phyloP scores from a whole-genome alignment of 2,797 vertebrate species.

The Notamacropus eugenii region DNA sequence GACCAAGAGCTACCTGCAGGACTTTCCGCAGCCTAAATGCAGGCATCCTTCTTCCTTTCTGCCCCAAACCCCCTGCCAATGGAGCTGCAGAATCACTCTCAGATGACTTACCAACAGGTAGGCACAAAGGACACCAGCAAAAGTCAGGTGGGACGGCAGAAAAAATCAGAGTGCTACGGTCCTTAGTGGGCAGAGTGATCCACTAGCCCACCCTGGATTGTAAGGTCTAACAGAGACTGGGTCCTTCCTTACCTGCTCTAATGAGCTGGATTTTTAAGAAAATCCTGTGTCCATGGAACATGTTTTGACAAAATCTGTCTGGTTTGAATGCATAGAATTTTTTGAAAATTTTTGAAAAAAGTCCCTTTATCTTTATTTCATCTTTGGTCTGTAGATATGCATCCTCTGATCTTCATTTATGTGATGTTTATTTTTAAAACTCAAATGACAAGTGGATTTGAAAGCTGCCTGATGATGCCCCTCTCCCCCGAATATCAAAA shows the following conservation, averaged over 20 bases:
- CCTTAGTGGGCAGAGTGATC: background rate
- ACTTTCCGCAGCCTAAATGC: background rate
- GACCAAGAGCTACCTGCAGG: background rate
- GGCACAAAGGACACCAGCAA: background rate
- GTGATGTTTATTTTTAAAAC: background rate
- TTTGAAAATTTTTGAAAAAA: conserved; percentile 21
- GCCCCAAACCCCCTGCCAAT: background rate
- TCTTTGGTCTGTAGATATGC: conserved; percentile 27
- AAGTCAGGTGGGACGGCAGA: background rate
- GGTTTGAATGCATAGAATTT: conserved; percentile 8
- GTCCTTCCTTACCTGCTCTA: conserved; percentile 44
- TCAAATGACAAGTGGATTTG: background rate
- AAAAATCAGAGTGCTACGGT: background rate
- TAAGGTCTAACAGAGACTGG: background rate
- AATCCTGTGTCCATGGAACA: background rate
- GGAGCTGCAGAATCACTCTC: background rate
- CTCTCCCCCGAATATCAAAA: background rate
- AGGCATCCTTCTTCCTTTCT: background rate
- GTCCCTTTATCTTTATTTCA: conserved; percentile 26
- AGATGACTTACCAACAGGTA: background rate
- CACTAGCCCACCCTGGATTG: background rate
- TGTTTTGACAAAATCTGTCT: background rate
- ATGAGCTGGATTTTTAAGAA: conserved; percentile 17
- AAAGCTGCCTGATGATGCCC: background rate
- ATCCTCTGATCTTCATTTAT: conserved; percentile 21